Percentiles rank a stretch among this genome's conserved stretches.
Evolutionary conservation across 2,113 vertebrate species (phyloP).

Genomic region (Salvelinus alpinus): DNA sequence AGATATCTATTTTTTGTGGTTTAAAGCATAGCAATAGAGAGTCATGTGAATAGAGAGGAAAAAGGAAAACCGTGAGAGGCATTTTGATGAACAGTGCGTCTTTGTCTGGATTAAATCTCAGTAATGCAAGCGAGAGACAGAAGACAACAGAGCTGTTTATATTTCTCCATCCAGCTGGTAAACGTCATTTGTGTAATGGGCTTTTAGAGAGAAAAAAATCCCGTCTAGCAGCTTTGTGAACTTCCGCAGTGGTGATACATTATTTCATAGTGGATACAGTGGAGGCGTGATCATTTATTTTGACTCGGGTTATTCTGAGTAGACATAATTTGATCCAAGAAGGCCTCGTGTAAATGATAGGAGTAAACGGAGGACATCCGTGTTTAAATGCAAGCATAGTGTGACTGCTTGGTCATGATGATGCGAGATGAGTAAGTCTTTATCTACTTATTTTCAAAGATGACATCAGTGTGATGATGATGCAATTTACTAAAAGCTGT

Average conservation of each 20-base stretch:
- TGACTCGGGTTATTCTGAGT: not conserved
- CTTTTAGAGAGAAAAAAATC: not conserved
- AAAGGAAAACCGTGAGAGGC: not conserved
- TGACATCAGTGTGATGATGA: slow-evolving; percentile 28
- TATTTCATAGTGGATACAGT: not conserved
- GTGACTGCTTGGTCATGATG: not conserved
- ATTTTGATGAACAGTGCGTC: not conserved
- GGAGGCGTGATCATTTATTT: not conserved
- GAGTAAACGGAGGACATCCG: not conserved
- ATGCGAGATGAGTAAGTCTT: slow-evolving; percentile 10
- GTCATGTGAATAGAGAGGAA: not conserved
- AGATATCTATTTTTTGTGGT: not conserved
- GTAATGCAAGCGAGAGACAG: slow-evolving; percentile 7
- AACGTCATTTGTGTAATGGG: slow-evolving; percentile 3
- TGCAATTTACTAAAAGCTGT: slow-evolving; percentile 36
- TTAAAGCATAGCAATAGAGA: not conserved
- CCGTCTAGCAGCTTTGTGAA: not conserved
- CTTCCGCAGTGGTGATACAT: not conserved
- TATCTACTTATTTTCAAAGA: not conserved
- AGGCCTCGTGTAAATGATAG: not conserved
- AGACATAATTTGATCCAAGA: not conserved
- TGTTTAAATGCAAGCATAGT: not conserved
- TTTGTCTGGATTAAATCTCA: slow-evolving; percentile 35
- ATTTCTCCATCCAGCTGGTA: not conserved
- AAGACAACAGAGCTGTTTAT: slow-evolving; percentile 13